These are phyloP conservation scores for Idris sp. DNA, from an alignment of 1,140 invertebrate species.

Conservation along the genomic window DNA sequence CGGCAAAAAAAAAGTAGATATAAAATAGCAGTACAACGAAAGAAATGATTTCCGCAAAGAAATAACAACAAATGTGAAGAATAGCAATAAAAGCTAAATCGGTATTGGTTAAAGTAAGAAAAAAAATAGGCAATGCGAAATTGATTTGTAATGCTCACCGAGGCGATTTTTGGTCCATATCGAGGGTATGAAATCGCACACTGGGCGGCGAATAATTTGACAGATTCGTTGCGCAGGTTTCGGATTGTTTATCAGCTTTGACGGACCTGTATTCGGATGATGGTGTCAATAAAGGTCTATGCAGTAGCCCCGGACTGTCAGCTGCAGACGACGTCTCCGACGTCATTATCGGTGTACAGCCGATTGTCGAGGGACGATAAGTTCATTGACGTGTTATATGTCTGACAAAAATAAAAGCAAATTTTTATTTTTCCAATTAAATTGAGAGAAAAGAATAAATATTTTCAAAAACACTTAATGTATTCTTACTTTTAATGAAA, in stretches of 20 bases:
- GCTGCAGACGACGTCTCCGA: conserved; percentile 72
- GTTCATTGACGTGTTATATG: conserved; percentile 54
- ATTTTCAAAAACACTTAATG: too few species aligned
- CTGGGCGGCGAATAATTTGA: conserved; percentile 67
- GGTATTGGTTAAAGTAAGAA: conserved; percentile 11
- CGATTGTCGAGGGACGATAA: conserved; percentile 53
- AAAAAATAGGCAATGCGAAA: conserved; percentile 34
- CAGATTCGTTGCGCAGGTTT: conserved; percentile 57
- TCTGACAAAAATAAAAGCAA: too few species aligned
- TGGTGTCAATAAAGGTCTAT: conserved; percentile 70
- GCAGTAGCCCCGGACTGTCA: conserved; percentile 72
- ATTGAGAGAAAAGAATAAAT: too few species aligned
- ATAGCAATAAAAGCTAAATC: conserved; percentile 22
- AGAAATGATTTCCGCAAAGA: conserved; percentile 24
- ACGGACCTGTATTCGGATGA: conserved; percentile 64
- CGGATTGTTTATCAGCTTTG: conserved; percentile 52
- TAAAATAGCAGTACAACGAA: too few species aligned
- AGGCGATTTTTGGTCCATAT: conserved; percentile 72
- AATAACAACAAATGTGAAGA: conserved; percentile 34
- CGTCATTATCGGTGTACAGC: conserved; percentile 70
- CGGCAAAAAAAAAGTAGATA: too few species aligned
- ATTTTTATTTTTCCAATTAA: too few species aligned
- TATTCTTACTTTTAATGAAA: too few species aligned
- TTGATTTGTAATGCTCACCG: conserved; percentile 65
- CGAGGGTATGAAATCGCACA: conserved; percentile 70